Percentiles rank a stretch among this genome's conserved stretches.
phyloP scores from a whole-genome alignment of 2,888 invertebrate species.

The Drosophila paracracens region DNA sequence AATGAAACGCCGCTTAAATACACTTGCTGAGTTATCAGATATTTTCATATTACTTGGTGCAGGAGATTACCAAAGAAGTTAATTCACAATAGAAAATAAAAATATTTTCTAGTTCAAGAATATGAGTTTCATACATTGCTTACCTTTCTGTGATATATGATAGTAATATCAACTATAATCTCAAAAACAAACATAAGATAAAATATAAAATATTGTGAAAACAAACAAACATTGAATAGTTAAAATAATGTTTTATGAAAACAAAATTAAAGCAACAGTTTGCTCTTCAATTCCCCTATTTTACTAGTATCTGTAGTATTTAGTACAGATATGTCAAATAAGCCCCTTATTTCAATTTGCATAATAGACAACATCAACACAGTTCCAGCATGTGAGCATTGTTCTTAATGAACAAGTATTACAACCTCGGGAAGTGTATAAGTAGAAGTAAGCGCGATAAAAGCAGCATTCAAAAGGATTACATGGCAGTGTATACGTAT shows the following conservation, averaged over 20 bases:
- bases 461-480: slow-evolving; percentile 79
- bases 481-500: slow-evolving; percentile 31
- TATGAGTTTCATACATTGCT: not conserved
- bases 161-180: not conserved
- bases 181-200: not conserved
- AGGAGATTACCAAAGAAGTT: not conserved
- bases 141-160: not conserved
- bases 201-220: not conserved
- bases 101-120: not conserved
- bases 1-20: slow-evolving; percentile 31
- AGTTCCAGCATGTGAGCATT: slow-evolving; percentile 19
- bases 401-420: slow-evolving; percentile 53
- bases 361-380: slow-evolving; percentile 19
- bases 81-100: not conserved
- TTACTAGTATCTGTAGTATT: not conserved
- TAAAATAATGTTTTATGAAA: not conserved
- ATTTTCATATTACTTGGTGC: not conserved
- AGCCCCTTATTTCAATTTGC: not conserved
- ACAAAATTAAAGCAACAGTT: not conserved
- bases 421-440: slow-evolving; percentile 46
- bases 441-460: slow-evolving; percentile 72
- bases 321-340: not conserved
- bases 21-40: slow-evolving; percentile 12
- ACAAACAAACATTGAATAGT: not conserved
- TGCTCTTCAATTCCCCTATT: not conserved